These are phyloP conservation scores for Miichthys miiuy DNA, from an alignment of 2,797 vertebrate genomes.

Conservation along the genomic window DNA sequence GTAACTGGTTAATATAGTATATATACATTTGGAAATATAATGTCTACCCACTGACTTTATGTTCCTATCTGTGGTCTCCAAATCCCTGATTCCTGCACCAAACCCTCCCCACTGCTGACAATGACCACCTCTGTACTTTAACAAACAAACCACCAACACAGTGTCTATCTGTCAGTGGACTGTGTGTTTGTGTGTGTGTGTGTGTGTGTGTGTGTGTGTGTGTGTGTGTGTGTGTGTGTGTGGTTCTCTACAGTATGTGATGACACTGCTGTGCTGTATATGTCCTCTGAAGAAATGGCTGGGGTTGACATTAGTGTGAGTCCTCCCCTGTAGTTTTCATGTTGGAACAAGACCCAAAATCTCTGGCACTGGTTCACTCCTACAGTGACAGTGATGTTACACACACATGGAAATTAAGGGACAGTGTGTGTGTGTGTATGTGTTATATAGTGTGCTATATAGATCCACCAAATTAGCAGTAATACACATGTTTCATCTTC, in stretches of 20 bases:
- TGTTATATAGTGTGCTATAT: not conserved
- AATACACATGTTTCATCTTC: too few relatives aligned
- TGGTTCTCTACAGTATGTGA: conserved; percentile 4
- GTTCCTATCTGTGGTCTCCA: not conserved
- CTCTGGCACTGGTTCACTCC: not conserved
- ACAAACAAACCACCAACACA: conserved; percentile 16
- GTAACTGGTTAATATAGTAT: not conserved
- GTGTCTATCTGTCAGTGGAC: conserved; percentile 20
- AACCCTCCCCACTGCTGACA: conserved; percentile 4
- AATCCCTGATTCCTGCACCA: conserved; percentile 9
- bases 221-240: conserved; percentile 2
- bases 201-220: conserved; percentile 13
- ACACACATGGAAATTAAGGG: not conserved
- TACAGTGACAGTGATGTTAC: not conserved
- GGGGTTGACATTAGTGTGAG: conserved; percentile 30
- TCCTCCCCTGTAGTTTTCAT: conserved; percentile 8
- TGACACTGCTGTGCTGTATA: conserved; percentile 54
- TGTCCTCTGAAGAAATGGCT: conserved; percentile 67
- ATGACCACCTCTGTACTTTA: not conserved
- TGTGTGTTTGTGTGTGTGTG: conserved; percentile 29
- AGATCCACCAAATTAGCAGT: not conserved
- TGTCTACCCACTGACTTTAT: not conserved
- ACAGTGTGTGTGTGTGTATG: not conserved
- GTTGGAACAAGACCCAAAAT: conserved; percentile 2
- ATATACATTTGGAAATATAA: not conserved